These are phyloP conservation scores for Jordanella pulchra DNA, from an alignment of 2,797 vertebrate genomes.

Conservation along the genomic window DNA sequence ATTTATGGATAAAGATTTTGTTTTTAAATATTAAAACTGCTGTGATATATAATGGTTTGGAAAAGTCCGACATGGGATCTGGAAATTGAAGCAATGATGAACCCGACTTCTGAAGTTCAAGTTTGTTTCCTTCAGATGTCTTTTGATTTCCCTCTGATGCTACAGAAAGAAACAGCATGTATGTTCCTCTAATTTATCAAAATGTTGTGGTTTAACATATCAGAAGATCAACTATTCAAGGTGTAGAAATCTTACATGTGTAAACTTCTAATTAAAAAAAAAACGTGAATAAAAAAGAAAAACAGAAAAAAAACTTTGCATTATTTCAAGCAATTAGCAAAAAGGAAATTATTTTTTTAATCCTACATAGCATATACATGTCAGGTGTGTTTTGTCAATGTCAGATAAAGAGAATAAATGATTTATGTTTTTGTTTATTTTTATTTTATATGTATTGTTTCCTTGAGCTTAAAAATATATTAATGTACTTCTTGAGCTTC, in stretches of 20 bases:
- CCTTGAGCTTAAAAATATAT: not conserved
- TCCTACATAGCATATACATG: no score
- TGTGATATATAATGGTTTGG: not conserved
- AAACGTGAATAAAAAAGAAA: not conserved
- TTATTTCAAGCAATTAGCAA: not conserved
- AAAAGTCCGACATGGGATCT: not conserved
- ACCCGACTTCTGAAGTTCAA: not conserved
- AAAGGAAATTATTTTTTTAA: not conserved
- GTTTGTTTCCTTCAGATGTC: not conserved
- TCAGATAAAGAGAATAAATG: not conserved
- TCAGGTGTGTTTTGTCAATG: not conserved
- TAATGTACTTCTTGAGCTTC: no score
- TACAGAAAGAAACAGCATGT: not conserved
- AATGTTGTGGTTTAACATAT: not conserved
- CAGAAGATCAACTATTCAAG: not conserved
- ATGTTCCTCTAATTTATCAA: not conserved
- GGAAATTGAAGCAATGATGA: not conserved
- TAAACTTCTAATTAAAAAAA: not conserved
- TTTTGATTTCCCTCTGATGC: not conserved
- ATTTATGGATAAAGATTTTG: not conserved
- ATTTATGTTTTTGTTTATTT: no score
- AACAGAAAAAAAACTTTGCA: not conserved
- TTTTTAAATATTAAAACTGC: not conserved
- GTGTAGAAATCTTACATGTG: not conserved
- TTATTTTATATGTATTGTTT: not conserved